These are phyloP conservation scores for Platorchestia sp. DNA, from an alignment of 1,140 invertebrate genomes.

Conservation along the genomic window DNA sequence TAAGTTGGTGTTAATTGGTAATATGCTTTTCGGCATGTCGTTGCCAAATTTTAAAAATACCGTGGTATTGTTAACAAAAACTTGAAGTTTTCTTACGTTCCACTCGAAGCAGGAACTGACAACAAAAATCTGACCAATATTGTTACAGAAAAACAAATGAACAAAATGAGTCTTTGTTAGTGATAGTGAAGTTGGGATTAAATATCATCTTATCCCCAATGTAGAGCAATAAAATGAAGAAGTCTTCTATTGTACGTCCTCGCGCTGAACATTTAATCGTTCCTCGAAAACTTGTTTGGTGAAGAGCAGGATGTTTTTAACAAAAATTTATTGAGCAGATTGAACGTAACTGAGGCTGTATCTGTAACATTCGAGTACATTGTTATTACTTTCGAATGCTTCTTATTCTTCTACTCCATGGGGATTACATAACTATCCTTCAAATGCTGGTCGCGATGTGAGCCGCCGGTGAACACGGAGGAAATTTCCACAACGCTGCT, in stretches of 20 bases:
- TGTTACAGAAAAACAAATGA: too few species aligned
- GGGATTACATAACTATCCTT: background rate
- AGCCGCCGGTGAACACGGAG: too few species aligned
- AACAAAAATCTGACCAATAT: background rate
- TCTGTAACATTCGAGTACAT: background rate
- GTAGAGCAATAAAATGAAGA: background rate
- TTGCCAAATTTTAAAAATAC: background rate
- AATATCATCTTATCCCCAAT: background rate
- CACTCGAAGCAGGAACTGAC: background rate
- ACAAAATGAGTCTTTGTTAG: too few species aligned
- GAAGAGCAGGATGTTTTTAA: background rate
- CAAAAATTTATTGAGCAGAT: background rate
- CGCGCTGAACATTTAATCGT: background rate
- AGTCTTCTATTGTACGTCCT: background rate
- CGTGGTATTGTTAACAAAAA: background rate
- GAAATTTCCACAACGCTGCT: too few species aligned
- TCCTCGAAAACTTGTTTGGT: background rate
- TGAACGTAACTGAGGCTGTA: background rate
- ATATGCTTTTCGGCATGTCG: background rate
- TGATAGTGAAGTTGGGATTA: too few species aligned
- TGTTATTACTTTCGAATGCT: background rate
- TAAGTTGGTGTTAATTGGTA: too few species aligned
- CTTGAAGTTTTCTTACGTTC: background rate
- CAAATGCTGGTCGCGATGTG: too few species aligned
- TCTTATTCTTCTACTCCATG: background rate